Conservation (phyloP, 2,797 vertebrate species). For the Spea hammondii region DNA sequence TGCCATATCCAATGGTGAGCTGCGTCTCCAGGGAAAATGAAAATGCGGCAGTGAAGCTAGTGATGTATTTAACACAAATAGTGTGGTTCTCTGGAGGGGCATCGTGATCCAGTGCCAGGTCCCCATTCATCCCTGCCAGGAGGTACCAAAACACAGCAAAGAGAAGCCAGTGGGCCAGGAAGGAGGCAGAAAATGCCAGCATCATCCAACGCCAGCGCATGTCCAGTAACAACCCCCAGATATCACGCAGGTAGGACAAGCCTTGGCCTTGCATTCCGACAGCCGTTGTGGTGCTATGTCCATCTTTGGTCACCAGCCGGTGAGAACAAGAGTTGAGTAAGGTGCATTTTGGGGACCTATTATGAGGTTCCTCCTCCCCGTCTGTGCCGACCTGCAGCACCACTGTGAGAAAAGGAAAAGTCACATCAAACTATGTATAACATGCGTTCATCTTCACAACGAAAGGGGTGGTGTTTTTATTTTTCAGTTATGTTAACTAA, state of each 20-base stretch:
- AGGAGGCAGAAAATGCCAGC: constrained; percentile 87
- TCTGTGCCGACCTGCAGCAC: constrained; percentile 60
- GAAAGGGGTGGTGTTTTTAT: too few relatives aligned
- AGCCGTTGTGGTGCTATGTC: constrained; percentile 76
- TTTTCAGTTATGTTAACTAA: too few relatives aligned
- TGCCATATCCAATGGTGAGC: constrained; percentile 97
- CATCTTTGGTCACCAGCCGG: constrained; percentile 91
- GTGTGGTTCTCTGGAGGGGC: constrained; percentile 86
- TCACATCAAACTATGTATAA: not conserved
- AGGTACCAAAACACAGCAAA: constrained; percentile 96
- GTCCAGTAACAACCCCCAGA: constrained; percentile 89
- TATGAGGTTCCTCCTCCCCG: constrained; percentile 63
- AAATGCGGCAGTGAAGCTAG: constrained; percentile 93
- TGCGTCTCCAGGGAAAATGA: constrained; percentile 97
- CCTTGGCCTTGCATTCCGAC: constrained; percentile 71
- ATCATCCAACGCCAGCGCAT: constrained; percentile 98
- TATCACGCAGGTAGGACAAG: constrained; percentile 79
- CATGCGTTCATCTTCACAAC: too few relatives aligned
- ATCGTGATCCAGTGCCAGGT: constrained; percentile 87
- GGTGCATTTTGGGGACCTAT: constrained; percentile 74
- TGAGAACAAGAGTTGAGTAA: constrained; percentile 73
- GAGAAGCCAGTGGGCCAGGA: constrained; percentile 92
- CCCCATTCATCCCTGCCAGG: constrained; percentile 90
- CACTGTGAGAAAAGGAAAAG: constrained; percentile 56
- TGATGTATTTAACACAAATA: constrained; percentile 93